These are phyloP conservation scores for Bombus soroeensis DNA, from an alignment of 1,140 invertebrate species.

Conservation along the genomic window DNA sequence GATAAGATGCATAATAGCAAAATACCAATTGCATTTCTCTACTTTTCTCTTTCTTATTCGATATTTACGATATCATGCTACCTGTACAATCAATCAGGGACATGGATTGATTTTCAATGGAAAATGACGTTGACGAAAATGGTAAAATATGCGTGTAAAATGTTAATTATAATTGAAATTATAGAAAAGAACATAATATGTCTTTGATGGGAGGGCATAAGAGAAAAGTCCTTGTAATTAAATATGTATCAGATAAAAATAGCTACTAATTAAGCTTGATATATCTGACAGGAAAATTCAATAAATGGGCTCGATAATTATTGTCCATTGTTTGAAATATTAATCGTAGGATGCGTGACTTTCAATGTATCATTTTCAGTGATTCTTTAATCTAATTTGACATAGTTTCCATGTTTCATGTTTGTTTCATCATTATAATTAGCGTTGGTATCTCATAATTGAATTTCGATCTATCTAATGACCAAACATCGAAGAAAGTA, in stretches of 20 bases:
- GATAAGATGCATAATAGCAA: constrained; percentile 54
- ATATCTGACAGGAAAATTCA: neutral
- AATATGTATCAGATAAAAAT: neutral
- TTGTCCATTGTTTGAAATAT: constrained; percentile 16
- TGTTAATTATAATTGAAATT: neutral
- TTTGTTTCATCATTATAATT: neutral
- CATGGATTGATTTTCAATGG: neutral
- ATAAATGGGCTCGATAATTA: constrained; percentile 5
- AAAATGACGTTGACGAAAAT: neutral
- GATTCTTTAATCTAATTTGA: neutral
- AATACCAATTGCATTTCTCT: constrained; percentile 53
- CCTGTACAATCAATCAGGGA: neutral
- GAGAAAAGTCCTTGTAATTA: neutral
- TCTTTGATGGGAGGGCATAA: neutral
- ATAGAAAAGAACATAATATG: neutral
- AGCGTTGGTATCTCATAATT: neutral
- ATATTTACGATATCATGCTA: neutral
- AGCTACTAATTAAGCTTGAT: constrained; percentile 7
- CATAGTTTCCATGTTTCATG: constrained; percentile 1
- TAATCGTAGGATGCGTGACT: neutral
- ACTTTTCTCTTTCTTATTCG: constrained; percentile 41
- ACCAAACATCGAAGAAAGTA: neutral
- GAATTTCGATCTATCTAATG: neutral
- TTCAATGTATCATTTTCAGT: neutral
- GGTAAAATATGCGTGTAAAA: neutral